Evolutionary conservation across 1,140 invertebrate species (phyloP).

Genomic region (Zaprionus tsacasi): DNA sequence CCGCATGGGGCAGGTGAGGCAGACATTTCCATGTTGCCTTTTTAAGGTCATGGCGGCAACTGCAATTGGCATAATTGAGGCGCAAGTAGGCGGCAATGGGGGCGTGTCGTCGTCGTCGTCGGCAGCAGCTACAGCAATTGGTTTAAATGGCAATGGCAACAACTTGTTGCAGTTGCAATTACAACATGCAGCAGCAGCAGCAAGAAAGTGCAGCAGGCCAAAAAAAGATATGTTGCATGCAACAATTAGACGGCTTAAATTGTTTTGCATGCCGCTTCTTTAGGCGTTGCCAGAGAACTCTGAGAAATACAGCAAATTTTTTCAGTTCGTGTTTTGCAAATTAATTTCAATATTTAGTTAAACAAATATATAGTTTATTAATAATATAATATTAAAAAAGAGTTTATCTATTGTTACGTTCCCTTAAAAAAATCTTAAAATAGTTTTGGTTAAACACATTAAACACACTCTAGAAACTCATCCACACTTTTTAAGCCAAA

Average conservation of each 20-base stretch:
- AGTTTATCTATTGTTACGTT: no score
- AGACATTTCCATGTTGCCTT: constrained; percentile 81
- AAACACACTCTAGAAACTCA: no score
- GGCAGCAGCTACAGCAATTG: constrained; percentile 29
- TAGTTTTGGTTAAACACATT: no score
- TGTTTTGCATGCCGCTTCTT: background rate
- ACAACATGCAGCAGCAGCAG: constrained; percentile 1
- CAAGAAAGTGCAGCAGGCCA: constrained; percentile 11
- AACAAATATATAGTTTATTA: no score
- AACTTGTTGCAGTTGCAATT: constrained; percentile 9
- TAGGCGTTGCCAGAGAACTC: no score
- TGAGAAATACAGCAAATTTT: background rate
- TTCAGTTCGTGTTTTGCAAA: background rate
- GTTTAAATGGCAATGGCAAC: constrained; percentile 11
- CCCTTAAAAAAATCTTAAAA: no score
- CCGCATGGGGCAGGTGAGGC: constrained; percentile 47
- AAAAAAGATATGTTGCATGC: constrained; percentile 27
- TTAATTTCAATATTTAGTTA: no score
- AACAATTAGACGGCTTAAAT: constrained; percentile 9
- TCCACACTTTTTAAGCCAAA: no score
- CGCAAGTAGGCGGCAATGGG: constrained; percentile 61
- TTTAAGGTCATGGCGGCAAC: constrained; percentile 78
- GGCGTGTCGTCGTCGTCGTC: constrained; percentile 15
- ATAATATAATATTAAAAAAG: no score
- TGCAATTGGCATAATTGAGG: constrained; percentile 81